Percentiles rank a stretch among this genome's conserved stretches.
Conservation (phyloP, 2,888 invertebrate species). For the Oxytorus armatus region DNA sequence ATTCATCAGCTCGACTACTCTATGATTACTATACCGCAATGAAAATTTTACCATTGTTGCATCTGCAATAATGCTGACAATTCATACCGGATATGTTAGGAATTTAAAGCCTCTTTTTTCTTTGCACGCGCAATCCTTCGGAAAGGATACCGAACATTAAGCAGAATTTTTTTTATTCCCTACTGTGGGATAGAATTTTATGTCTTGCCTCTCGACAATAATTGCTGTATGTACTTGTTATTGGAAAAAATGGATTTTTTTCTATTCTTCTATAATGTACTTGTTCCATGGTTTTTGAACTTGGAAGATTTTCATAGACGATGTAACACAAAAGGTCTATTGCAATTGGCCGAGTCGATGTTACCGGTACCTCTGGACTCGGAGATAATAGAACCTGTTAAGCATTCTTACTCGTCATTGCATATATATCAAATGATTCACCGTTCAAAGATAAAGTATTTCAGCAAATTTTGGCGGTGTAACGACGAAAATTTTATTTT, state of each 20-base stretch:
- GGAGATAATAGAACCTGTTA: conserved; percentile 3
- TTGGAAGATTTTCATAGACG: no score
- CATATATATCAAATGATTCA: conserved; percentile 9
- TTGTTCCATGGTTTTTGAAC: no score
- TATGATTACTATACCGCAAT: no score
- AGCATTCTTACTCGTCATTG: background rate
- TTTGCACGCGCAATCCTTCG: conserved; percentile 5
- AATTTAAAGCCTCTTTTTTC: conserved; percentile 12
- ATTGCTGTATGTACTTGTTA: background rate
- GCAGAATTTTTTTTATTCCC: background rate
- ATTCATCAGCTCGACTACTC: no score
- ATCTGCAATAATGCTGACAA: background rate
- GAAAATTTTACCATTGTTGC: background rate
- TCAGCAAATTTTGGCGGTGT: conserved; percentile 25
- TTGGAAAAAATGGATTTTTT: no score
- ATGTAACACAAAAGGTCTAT: no score
- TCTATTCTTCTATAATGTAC: no score
- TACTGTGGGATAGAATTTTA: no score
- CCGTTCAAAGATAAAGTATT: background rate
- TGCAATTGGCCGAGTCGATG: no score
- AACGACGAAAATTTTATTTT: background rate
- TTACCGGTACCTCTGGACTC: background rate
- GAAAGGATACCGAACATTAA: background rate
- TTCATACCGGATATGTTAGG: background rate
- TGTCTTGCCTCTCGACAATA: background rate